Base-by-base conservation (phyloP, 2,888 invertebrate species). In the Epinotia nisella region DNA sequence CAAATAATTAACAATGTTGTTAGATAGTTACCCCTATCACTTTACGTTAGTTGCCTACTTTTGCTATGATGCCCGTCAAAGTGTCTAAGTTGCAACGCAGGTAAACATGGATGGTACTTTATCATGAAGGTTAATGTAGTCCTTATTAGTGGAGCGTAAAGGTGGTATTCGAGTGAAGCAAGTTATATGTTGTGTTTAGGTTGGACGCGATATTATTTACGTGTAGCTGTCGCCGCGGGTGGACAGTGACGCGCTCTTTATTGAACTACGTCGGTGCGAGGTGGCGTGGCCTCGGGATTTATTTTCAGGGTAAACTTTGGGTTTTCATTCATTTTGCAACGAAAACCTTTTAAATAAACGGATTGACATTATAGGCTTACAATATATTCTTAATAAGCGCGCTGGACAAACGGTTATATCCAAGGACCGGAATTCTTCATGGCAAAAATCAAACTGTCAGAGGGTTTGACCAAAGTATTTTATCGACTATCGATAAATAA, bases 11-110 rank as follows among this genome's bases (percentile, higher is more conserved):
- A 75, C 77, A 79, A 79, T 80, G 81, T 84, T 81, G 81, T 81
- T 79, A 77, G 81, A 81, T 79, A 84, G 53, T 67, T 61, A 61
- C 82, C 81, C 81, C 79, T 84, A 84, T 87, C 84, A 84, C 78
- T 76, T 78, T 77, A 83, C 78, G 80, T 83, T 73, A 83, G 81
- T 86, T 83, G 75, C 86, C 86, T 83, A 88, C 85, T 85, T 86
- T 81, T 7, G 84, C 85, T 82, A 81, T 81, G 81, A 75, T 76
- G 70, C 77, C 84, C 79, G 89, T 91, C 91, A 90, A 90, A 90
- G 84, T 91, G 90, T 91, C 89, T 81, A 89, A 91, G 88, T 88
- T 79, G 81, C 83, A 85, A 86, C 85, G 78, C 86, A 88, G 86
- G 87, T 88, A 86, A 75, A 35, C n/a, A 53, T 35, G 39, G 17